phyloP scores from a whole-genome alignment of 2,888 invertebrate genomes.

The Drosophila barbarae region DNA sequence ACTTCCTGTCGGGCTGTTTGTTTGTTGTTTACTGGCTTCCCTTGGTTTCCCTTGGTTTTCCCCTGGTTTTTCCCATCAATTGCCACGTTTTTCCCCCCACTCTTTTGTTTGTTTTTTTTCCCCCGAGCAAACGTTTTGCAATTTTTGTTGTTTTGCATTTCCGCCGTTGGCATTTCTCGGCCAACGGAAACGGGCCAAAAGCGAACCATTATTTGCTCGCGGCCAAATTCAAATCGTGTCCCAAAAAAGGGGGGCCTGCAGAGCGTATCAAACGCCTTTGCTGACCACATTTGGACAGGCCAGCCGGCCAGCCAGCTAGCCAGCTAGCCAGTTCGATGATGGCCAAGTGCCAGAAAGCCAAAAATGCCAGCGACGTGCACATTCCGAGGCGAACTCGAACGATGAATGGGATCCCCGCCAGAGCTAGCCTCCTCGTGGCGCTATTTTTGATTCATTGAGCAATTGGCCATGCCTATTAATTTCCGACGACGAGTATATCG shows the following conservation, averaged over 20 bases:
- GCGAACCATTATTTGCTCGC: conserved; percentile 15
- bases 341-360: conserved; percentile 39
- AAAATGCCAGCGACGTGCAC: conserved; percentile 38
- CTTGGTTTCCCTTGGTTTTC: conserved; percentile 20
- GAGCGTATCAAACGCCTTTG: conserved; percentile 68
- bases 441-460: conserved; percentile 66
- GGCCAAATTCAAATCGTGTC: conserved; percentile 33
- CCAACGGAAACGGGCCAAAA: conserved; percentile 38
- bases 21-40: conserved; percentile 11
- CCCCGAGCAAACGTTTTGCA: conserved; percentile 14
- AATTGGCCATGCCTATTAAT: conserved; percentile 51
- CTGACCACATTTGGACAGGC: conserved; percentile 53
- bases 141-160: conserved; percentile 28
- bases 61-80: conserved; percentile 2
- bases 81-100: background rate
- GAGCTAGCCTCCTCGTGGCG: conserved; percentile 38
- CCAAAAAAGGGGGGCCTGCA: conserved; percentile 39
- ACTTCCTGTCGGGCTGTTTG: conserved; percentile 28
- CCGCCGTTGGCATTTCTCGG: conserved; percentile 33
- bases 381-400: conserved; percentile 27
- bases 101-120: background rate
- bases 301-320: conserved; percentile 1
- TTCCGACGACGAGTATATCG: conserved; percentile 7
- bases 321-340: conserved; percentile 10
- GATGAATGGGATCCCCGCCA: conserved; percentile 9